These are phyloP conservation scores for Phengaris arion DNA, from an alignment of 2,888 invertebrate species.

Conservation along the genomic window DNA sequence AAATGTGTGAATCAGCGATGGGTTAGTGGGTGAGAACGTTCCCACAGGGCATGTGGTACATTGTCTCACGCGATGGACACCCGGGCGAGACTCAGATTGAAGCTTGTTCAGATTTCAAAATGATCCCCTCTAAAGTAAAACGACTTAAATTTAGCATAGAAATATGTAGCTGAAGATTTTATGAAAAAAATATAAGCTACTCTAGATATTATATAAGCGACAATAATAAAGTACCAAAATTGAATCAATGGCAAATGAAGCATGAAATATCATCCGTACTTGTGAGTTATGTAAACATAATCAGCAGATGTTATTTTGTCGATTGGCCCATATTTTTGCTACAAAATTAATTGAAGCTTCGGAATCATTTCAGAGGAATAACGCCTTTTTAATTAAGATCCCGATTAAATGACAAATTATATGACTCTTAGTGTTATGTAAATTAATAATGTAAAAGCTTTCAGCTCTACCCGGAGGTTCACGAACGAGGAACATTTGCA, in stretches of 20 bases:
- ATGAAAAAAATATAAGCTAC: no score
- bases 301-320: no score
- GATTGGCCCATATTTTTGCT: no score
- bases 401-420: no score
- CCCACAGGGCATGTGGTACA: conserved; percentile 20
- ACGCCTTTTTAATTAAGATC: not conserved
- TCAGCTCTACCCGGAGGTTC: not conserved
- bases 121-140: not conserved
- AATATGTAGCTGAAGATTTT: no score
- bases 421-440: not conserved
- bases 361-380: not conserved
- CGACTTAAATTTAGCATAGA: no score
- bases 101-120: not conserved
- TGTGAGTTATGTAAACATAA: no score
- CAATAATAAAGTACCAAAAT: no score
- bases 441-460: not conserved
- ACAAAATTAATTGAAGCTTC: no score
- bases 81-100: not conserved
- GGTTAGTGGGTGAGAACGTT: conserved; percentile 28
- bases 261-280: no score
- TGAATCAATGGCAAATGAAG: no score
- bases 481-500: not conserved
- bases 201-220: no score
- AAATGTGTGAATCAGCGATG: conserved; percentile 9
- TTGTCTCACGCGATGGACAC: conserved; percentile 8